Base-by-base conservation (phyloP, 2,888 invertebrate genomes). In the Pseudoips prasinana region DNA sequence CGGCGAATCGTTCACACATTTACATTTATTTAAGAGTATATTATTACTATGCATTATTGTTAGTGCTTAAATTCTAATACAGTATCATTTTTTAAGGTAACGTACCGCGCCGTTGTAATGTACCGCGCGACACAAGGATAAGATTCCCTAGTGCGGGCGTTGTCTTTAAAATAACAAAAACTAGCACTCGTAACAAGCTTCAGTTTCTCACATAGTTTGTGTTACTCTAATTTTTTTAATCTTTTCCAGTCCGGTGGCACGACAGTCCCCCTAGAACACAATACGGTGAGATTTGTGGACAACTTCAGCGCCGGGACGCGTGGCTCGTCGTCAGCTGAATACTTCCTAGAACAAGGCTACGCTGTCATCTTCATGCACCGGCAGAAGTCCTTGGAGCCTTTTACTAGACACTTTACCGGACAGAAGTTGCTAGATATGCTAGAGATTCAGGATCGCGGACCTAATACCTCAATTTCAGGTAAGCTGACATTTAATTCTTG, bases 231-330 rank as follows among this genome's bases (percentile, higher is more conserved):
- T n/a, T n/a, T n/a, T n/a, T n/a, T n/a, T n/a, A n/a, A n/a, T 1
- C 8, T 2, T 52, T 86, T 87, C 18, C 77, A 95, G 95, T 98
- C 98, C 40, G 99, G 99, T 22, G 99, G 99, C 33, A 99, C 99
- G 2, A 97, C 96, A 20, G 96, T 98, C 3, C 99, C 99, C 0
- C 78, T 99, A 34, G 99, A 99, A 73, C 96, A 97, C 75, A 96
- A 98, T 73, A 98, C 98, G 0, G 99, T 99, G 1, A 92, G 99
- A 29, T 99, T 96, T 82, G 97, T 99, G 33, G 99, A 99, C 79
- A 99, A 99, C 90, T 99, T 99, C 83, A 99, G 98, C 77, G 96
- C 97, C 8, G 99, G 99, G 25, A 97, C 95, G 0, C 91, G 99
- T 49, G 99, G 99, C 10, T 94, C 99, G 0, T 93, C 96, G 0